Evolutionary conservation across 2,797 vertebrate genomes (phyloP), one percentile per base, ranked within the genome.

Genomic region (Rhadinocentrus ornatus): DNA sequence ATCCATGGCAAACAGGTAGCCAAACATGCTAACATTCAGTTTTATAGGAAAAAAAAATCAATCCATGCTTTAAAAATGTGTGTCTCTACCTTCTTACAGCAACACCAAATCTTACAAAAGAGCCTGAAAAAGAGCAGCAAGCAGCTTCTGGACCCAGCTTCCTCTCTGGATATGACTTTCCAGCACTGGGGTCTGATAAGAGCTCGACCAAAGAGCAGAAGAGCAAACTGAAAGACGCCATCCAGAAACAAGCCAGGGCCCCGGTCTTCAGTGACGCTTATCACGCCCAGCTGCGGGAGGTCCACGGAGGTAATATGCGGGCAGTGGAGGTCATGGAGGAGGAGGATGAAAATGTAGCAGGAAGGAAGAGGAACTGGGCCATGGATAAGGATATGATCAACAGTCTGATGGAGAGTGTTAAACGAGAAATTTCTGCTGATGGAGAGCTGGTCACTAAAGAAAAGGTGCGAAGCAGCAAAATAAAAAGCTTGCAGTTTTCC

Each of bases 371-470:
- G 62, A 81, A 53, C 35, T 82, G 60, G 46, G 18, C 11, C 13
- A 9, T 88, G 53, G 78, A 81, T 63, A 15, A 41, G 2, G 83
- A 89, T 0, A 66, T n/a, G 0, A 76, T 94, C 58, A 93, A 93
- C 81, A 87, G 44, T 56, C 80, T 94, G 76, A 89, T 79, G 29
- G 78, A 94, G 48, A 87, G 90, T 0, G 88, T 91, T 54, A 94
- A 91, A 44, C 89, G 92, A 59, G 88, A 92, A 6, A 82, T 95
- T 0, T 86, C 94, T 6, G 34, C 85, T 2, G 90, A 93, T n/a
- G 93, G 94, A 83, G 93, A 95, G 32, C 81, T 90, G 37, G 94
- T 95, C 69, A 95, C 93, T 13, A 44, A 70, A 24, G 90, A 94
- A 4, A 92, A 86, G 93, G 95, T 95, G 24, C 72, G 62, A 37